Base-by-base conservation (phyloP, 2,797 vertebrate species). In the Neosilurus hyrtlii region DNA sequence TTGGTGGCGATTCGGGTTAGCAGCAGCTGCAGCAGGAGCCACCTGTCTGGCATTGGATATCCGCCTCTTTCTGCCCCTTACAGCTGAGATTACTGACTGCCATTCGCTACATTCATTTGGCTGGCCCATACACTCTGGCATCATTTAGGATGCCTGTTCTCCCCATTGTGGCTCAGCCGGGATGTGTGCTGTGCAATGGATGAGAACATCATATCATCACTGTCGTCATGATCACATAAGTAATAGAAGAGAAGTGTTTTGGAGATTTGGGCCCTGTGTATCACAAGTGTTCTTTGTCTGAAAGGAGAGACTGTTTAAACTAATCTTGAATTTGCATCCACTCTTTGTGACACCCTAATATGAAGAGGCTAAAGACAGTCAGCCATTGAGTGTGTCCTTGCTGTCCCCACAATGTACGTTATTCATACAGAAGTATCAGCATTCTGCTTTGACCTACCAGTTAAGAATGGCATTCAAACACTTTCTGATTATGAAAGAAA, bases 1-100 rank as follows among this genome's bases (percentile, higher is more conserved):
- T 93, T 95, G 91, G 90, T 95, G 91, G 92, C 90, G 86, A 93
- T 93, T 75, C 93, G 94, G 94, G 94, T 95, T 94, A 95, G 94
- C 92, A 90, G 90, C 86, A 85, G 65, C 70, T 71, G 80, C 81
- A 74, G 62, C 80, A 35, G 84, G 75, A 82, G 84, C 75, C 80
- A 59, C 68, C 59, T 67, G 84, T 89, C 87, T 90, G 91, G 86
- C 91, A 88, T 86, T 82, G 84, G 82, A 77, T 78, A 68, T 77
- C 52, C 10, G 22, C 61, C 76, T 65, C 74, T 78, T 22, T 72
- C 70, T 9, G 18, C 81, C 65, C 68, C 59, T 82, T 37, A 83
- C 83, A 54, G 73, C 51, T 80, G n/a, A 82, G 77, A 86, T 85
- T 66, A 51, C 56, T 61, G 76, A 84, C 59, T 52, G 51, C 70